A percentile compares a stretch with the other conserved stretches of the same genome.
Conservation (phyloP, 2,888 invertebrate species). For the Andricus quercusramuli region DNA sequence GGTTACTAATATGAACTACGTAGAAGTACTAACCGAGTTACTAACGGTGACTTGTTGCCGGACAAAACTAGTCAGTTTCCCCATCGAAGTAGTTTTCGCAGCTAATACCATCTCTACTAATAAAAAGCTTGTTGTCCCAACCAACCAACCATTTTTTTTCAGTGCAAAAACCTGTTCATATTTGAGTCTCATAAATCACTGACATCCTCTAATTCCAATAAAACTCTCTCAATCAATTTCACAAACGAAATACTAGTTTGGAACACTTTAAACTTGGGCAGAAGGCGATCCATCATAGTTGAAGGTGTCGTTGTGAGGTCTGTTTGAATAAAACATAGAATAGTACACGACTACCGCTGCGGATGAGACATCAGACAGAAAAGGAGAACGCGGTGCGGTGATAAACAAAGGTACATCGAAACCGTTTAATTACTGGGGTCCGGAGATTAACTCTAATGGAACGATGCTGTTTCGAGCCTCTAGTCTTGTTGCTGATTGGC, state of each 20-base stretch:
- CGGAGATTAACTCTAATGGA: constrained; percentile 76
- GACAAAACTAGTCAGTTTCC: no score
- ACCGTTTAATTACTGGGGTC: constrained; percentile 74
- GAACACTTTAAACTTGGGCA: not conserved
- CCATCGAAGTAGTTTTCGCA: no score
- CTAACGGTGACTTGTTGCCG: no score
- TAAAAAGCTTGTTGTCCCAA: no score
- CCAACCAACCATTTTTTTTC: not conserved
- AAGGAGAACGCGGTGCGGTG: constrained; percentile 56
- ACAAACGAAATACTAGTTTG: not conserved
- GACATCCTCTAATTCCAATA: not conserved
- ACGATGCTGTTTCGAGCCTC: constrained; percentile 66
- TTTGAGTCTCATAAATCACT: not conserved
- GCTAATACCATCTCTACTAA: no score
- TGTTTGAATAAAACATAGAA: constrained; percentile 55
- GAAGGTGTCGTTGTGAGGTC: constrained; percentile 54
- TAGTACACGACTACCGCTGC: constrained; percentile 56
- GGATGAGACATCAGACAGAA: constrained; percentile 37
- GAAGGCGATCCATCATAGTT: constrained; percentile 42
- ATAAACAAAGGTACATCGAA: constrained; percentile 73
- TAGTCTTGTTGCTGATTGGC: constrained; percentile 56
- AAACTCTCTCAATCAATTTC: not conserved
- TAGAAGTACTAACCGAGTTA: no score
- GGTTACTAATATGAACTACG: no score
- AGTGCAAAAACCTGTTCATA: not conserved